Conservation (phyloP, 2,113 vertebrate species). For the Oreochromis niloticus region DNA sequence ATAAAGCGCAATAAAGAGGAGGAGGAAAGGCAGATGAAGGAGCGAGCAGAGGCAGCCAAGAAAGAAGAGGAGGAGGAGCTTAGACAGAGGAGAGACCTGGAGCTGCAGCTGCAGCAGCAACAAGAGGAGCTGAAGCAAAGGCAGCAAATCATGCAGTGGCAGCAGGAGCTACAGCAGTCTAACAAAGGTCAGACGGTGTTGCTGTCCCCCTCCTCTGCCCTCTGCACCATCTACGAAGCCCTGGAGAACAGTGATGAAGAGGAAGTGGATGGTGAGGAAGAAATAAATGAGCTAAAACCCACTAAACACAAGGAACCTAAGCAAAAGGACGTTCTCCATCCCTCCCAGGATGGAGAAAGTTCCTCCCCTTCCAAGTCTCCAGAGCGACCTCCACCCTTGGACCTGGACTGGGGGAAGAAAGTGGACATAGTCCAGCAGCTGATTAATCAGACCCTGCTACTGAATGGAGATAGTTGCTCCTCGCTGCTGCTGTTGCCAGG, state of each 20-base stretch:
- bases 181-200: conserved; percentile 19
- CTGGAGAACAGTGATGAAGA: conserved; percentile 66
- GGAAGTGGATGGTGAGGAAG: conserved; percentile 19
- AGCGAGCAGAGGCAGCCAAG: background rate
- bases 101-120: conserved; percentile 62
- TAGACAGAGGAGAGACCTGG: conserved; percentile 39
- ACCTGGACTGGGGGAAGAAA: conserved; percentile 73
- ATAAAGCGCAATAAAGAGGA: conserved; percentile 46
- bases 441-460: conserved; percentile 82
- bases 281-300: background rate
- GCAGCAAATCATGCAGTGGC: conserved; percentile 69
- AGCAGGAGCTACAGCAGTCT: conserved; percentile 57
- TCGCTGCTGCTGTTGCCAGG: conserved; percentile 60
- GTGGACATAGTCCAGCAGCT: conserved; percentile 85
- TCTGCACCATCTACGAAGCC: conserved; percentile 75
- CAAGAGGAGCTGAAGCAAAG: conserved; percentile 66
- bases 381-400: conserved; percentile 49
- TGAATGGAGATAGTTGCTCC: conserved; percentile 70
- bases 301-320: background rate
- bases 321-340: background rate
- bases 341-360: background rate
- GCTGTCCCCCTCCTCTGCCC: conserved; percentile 64
- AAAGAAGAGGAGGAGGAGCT: conserved; percentile 22
- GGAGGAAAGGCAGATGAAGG: background rate
- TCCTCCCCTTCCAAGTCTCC: conserved; percentile 30